Evolutionary conservation across 2,797 vertebrate species (phyloP).

Genomic region (Pteronotus mesoamericanus): DNA sequence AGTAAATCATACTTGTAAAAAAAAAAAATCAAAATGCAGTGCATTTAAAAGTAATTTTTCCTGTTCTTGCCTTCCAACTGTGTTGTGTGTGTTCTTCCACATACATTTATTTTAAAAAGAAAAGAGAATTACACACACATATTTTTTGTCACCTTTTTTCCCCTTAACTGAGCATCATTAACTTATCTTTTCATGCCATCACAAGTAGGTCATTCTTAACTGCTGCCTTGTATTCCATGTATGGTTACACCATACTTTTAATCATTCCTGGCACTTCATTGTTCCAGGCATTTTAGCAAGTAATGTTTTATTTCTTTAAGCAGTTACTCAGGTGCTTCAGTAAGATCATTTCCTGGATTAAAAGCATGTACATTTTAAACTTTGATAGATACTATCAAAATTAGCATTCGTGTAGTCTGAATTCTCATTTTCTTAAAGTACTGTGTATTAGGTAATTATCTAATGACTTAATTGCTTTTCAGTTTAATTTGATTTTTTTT

Average conservation of each 20-base stretch:
- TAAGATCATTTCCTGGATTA: not conserved
- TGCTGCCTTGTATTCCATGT: not conserved
- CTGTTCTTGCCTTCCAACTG: not conserved
- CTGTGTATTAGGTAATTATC: not conserved
- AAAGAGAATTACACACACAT: not conserved
- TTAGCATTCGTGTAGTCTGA: not conserved
- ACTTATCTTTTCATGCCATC: not conserved
- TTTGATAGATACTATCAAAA: not conserved
- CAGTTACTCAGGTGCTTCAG: not conserved
- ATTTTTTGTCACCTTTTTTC: not conserved
- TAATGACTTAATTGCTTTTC: not conserved
- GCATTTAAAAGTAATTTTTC: not conserved
- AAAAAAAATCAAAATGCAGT: not conserved
- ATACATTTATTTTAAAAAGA: slow-evolving; percentile 7
- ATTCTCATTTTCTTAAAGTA: not conserved
- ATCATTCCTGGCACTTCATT: not conserved
- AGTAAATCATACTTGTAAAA: not conserved
- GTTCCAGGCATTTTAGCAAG: not conserved
- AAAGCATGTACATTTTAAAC: not conserved
- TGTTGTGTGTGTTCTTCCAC: not conserved
- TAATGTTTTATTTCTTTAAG: not conserved
- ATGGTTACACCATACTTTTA: not conserved
- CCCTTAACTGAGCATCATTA: not conserved
- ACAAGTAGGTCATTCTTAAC: not conserved
- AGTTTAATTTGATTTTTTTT: not conserved